These are phyloP conservation scores for Enteromius paludinosus DNA, from an alignment of 2,797 vertebrate species.

Conservation along the genomic window DNA sequence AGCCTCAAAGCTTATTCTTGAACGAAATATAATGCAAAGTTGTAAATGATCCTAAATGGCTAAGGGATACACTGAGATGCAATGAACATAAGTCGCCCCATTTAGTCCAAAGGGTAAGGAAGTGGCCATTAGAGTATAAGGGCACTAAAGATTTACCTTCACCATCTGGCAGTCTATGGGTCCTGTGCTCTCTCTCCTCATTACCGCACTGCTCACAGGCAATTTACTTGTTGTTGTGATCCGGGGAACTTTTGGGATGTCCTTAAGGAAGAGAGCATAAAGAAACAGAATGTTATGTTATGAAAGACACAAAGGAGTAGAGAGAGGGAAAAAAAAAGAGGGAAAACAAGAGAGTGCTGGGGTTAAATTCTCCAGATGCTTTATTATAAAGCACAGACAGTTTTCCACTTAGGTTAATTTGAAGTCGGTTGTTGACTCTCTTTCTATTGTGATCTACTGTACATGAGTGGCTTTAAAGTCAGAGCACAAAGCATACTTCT, in stretches of 20 bases:
- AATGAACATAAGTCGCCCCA: slow-evolving; percentile 65
- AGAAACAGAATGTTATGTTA: slow-evolving; percentile 46
- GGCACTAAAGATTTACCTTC: slow-evolving; percentile 76
- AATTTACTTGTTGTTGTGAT: slow-evolving; percentile 76
- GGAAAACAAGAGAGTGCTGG: background rate
- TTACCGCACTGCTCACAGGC: slow-evolving; percentile 68
- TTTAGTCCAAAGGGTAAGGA: slow-evolving; percentile 65
- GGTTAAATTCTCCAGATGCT: slow-evolving; percentile 35
- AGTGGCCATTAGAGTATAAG: slow-evolving; percentile 69
- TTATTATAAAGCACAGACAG: slow-evolving; percentile 28
- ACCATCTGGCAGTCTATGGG: slow-evolving; percentile 79
- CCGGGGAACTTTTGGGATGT: slow-evolving; percentile 82
- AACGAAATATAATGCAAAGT: slow-evolving; percentile 46
- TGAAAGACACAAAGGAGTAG: slow-evolving; percentile 57
- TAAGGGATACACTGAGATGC: slow-evolving; percentile 58
- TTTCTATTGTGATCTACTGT: slow-evolving; percentile 30
- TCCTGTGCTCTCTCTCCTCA: slow-evolving; percentile 73
- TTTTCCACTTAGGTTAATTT: slow-evolving; percentile 38
- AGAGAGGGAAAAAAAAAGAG: slow-evolving; percentile 34
- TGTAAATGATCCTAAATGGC: slow-evolving; percentile 59
- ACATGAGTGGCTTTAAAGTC: slow-evolving; percentile 35
- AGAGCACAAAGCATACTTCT: slow-evolving; percentile 1
- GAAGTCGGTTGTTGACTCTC: slow-evolving; percentile 17
- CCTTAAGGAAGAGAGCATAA: slow-evolving; percentile 66
- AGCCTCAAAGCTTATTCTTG: slow-evolving; percentile 21